These are phyloP conservation scores for Malacosoma neustria DNA, from an alignment of 2,888 invertebrate species.

Conservation along the genomic window DNA sequence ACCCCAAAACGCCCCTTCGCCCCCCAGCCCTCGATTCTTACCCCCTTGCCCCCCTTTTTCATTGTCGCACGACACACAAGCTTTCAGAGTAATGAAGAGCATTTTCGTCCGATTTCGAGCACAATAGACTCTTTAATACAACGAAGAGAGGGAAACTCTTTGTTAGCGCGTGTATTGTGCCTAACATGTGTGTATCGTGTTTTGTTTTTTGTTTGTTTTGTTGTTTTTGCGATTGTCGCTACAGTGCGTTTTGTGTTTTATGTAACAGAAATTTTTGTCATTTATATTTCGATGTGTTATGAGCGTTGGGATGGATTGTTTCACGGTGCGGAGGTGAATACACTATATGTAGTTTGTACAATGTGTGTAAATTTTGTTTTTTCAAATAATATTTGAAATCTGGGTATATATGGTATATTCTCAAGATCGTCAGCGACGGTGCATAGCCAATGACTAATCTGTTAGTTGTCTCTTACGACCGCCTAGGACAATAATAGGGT, in stretches of 20 bases:
- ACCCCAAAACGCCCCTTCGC: conserved; percentile 10
- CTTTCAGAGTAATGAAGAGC: conserved; percentile 76
- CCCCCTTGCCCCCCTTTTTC: conserved; percentile 28
- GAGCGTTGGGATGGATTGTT: conserved; percentile 10
- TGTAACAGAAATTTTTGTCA: conserved; percentile 25
- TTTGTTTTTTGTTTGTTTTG: conserved; percentile 34
- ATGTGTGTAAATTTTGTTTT: not conserved
- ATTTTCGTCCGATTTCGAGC: conserved; percentile 73
- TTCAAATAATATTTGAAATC: not conserved
- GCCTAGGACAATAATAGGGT: too few species aligned
- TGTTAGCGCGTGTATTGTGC: conserved; percentile 56
- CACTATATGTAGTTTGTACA: not conserved
- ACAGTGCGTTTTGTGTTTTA: conserved; percentile 41
- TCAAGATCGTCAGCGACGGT: too few species aligned
- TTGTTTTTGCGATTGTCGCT: conserved; percentile 59
- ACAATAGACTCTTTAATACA: conserved; percentile 71
- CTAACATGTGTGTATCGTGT: conserved; percentile 59
- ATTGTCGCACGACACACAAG: conserved; percentile 73
- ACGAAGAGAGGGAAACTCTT: conserved; percentile 67
- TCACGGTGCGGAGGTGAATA: not conserved
- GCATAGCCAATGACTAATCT: too few species aligned
- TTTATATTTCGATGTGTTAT: conserved; percentile 23
- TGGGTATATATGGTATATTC: too few species aligned
- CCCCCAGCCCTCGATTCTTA: conserved; percentile 10
- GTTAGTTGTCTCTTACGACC: too few species aligned